Base-by-base conservation (phyloP, 2,797 vertebrate species). In the Rhinophrynus dorsalis region DNA sequence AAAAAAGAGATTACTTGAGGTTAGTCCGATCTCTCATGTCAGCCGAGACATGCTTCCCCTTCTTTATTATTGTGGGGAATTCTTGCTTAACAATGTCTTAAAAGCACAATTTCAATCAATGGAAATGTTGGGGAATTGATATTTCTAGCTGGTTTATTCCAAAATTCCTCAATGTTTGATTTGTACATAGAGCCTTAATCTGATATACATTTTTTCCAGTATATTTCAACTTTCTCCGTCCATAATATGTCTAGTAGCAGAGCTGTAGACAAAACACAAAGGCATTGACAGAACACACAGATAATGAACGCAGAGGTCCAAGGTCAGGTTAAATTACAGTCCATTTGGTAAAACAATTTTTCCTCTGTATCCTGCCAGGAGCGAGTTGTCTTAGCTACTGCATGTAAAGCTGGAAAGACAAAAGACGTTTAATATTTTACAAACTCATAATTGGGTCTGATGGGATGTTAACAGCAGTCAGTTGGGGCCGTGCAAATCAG, bases 371-470 rank as follows among this genome's bases (percentile, higher is more conserved):
- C 45, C 45, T 21, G 45, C 45, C 45, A 48, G 45, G 45, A 48
- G 21, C 20, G 13, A 48, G 45, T 24, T 12, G 21, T 48, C 6
- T 48, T 11, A 48, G 45, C 20, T 23, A 48, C 45, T 24, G 21
- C 45, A n/a, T 12, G 10, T 12, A 24, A 21, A 12, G 21, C 45
- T 4, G 20, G 3, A 5, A 48, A 48, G 8, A 26, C 45, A 48
- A 24, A 48, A 48, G 45, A 21, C 5, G 12, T 48, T 48, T 26
- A 48, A 48, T 48, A 21, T 48, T 48, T 45, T 20, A 18, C 42
- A 45, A 45, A 45, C 15, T n/a, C 42, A 45, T 45, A 48, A 48
- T 48, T 48, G 20, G 20, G 21, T 48, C 45, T 48, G 45, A 48
- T 48, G 45, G 45, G 45, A 48, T 24, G 45, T 24, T 48, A 24